Percentiles rank a stretch among this genome's conserved stretches.
Conservation (phyloP, 2,797 vertebrate genomes). For the Stomatorhinus walkeri region DNA sequence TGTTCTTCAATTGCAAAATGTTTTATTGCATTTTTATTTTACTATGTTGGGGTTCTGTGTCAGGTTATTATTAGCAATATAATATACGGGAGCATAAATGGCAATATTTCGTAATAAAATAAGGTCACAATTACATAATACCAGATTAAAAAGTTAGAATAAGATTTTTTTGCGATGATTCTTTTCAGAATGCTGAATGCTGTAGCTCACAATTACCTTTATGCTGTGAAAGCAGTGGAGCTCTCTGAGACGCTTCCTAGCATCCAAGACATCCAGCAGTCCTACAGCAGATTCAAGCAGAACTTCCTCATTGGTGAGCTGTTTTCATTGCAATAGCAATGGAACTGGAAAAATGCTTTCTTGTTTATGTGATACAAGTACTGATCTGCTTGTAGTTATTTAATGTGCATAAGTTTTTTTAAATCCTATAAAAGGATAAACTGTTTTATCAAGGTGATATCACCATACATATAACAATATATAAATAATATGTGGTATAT, state of each 20-base stretch:
- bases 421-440: neutral
- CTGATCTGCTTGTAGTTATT: neutral
- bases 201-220: slow-evolving; percentile 47
- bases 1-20: neutral
- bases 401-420: neutral
- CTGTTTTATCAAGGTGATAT: neutral
- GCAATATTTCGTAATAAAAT: neutral
- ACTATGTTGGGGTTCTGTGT: neutral
- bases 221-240: slow-evolving; percentile 65
- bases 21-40: neutral
- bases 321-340: neutral
- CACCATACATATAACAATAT: neutral
- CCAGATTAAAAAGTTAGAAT: neutral
- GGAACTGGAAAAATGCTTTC: neutral
- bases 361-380: neutral
- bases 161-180: neutral
- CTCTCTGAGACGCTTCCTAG: slow-evolving; percentile 69
- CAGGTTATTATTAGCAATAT: neutral
- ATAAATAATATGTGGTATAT: neutral
- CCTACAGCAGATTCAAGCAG: slow-evolving; percentile 75
- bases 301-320: slow-evolving; percentile 75
- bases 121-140: neutral
- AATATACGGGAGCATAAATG: neutral
- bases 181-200: slow-evolving; percentile 46
- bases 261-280: slow-evolving; percentile 71